Evolutionary conservation across 1,140 invertebrate genomes (phyloP).

Genomic region (Pseudoatta argentina): DNA sequence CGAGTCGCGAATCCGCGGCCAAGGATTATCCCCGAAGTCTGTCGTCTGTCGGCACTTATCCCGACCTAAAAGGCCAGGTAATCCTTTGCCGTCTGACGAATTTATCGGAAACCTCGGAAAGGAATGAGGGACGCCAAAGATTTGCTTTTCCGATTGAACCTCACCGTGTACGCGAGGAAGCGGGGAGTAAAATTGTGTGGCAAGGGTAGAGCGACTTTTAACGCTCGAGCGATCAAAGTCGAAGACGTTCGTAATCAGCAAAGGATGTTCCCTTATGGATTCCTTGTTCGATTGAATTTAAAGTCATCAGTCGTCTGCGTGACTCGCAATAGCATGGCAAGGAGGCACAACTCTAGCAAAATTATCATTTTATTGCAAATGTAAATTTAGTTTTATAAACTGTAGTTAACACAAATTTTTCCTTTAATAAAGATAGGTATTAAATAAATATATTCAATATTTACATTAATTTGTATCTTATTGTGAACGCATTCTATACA

Average conservation of each 20-base stretch:
- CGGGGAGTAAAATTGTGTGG: constrained; percentile 41
- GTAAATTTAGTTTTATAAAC: background rate
- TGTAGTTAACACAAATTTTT: background rate
- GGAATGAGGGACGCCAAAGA: constrained; percentile 77
- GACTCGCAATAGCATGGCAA: constrained; percentile 70
- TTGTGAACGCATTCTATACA: background rate
- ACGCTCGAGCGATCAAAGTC: constrained; percentile 84
- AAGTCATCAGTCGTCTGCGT: constrained; percentile 75
- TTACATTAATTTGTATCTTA: background rate
- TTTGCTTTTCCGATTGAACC: constrained; percentile 86
- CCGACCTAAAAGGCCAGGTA: constrained; percentile 73
- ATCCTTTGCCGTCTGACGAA: constrained; percentile 78
- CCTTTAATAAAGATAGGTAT: background rate
- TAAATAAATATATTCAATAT: background rate
- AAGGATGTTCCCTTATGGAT: constrained; percentile 85
- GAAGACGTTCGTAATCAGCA: constrained; percentile 80
- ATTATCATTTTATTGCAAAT: constrained; percentile 49
- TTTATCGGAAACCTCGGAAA: constrained; percentile 78
- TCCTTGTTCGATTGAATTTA: constrained; percentile 85
- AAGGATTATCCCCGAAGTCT: constrained; percentile 73
- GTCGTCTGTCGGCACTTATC: constrained; percentile 73
- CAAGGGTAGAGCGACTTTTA: constrained; percentile 81
- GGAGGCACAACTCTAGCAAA: constrained; percentile 58
- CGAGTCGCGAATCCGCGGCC: constrained; percentile 69
- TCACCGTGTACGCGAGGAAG: constrained; percentile 59